Conservation (phyloP, 2,888 invertebrate species). For the Dilophus febrilis region DNA sequence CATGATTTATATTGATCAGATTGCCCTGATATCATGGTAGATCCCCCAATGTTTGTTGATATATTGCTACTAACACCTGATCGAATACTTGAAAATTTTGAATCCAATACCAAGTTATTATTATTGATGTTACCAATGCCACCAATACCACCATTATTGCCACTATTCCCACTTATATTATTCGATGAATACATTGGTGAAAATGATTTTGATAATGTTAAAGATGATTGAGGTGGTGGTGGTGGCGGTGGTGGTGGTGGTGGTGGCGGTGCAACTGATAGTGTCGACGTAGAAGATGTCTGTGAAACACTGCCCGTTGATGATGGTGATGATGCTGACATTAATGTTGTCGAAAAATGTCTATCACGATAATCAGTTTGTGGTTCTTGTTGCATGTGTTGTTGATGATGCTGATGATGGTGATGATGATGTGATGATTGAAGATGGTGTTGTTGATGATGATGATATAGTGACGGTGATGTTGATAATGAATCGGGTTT, state of each 20-base stretch:
- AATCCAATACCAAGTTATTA: background rate
- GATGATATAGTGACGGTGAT: too few relatives aligned
- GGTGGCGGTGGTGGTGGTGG: slow-evolving; percentile 2
- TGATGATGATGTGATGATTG: slow-evolving; percentile 2
- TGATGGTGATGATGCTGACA: too few relatives aligned
- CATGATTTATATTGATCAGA: too few relatives aligned
- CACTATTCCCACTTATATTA: background rate
- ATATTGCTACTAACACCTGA: too few relatives aligned
- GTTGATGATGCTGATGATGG: background rate
- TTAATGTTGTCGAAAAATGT: too few relatives aligned
- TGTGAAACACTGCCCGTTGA: too few relatives aligned
- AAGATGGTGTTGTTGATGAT: too few relatives aligned
- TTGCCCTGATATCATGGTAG: too few relatives aligned
- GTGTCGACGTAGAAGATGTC: slow-evolving; percentile 2
- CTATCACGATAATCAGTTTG: too few relatives aligned
- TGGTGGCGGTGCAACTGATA: slow-evolving; percentile 9
- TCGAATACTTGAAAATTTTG: background rate
- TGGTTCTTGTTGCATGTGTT: too few relatives aligned
- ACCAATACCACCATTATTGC: background rate
- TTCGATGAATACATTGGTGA: slow-evolving; percentile 6
- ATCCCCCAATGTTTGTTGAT: too few relatives aligned
- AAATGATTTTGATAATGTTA: slow-evolving; percentile 16
- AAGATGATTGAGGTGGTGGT: slow-evolving; percentile 12
- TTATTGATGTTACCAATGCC: background rate
- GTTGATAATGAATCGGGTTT: slow-evolving; percentile 8